Conservation (phyloP, 1,140 invertebrate genomes). For the Drosophila sturtevanti region DNA sequence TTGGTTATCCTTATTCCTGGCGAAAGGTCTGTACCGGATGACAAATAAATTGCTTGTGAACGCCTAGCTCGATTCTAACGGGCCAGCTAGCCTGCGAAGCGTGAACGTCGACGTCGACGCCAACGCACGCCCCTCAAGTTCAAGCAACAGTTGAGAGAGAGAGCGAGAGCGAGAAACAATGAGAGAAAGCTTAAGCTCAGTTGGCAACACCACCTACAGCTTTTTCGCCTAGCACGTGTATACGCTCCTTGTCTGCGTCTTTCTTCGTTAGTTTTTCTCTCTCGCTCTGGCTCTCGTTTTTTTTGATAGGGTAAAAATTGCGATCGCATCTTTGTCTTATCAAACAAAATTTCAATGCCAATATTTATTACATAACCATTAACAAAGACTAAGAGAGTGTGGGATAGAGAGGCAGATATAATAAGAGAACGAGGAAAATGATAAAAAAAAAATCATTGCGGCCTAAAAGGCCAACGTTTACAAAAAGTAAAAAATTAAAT, state of each 20-base stretch:
- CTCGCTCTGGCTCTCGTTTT: slow-evolving; percentile 8
- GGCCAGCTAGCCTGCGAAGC: slow-evolving; percentile 62
- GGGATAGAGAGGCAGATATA: not conserved
- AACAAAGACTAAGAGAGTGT: not conserved
- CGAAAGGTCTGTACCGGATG: slow-evolving; percentile 79
- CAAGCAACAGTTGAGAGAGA: slow-evolving; percentile 50
- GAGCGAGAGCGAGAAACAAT: slow-evolving; percentile 21
- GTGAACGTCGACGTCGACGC: slow-evolving; percentile 15
- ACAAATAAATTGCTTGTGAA: slow-evolving; percentile 81
- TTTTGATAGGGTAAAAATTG: slow-evolving; percentile 3
- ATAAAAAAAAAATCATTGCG: slow-evolving; percentile 30
- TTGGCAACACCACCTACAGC: slow-evolving; percentile 34
- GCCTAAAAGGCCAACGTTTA: slow-evolving; percentile 15
- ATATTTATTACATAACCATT: slow-evolving; percentile 11
- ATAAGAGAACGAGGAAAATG: not conserved
- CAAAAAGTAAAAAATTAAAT: not conserved
- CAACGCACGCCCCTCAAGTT: slow-evolving; percentile 57
- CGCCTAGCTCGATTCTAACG: slow-evolving; percentile 19
- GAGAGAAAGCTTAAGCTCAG: slow-evolving; percentile 27
- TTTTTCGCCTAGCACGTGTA: slow-evolving; percentile 45
- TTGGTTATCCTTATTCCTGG: slow-evolving; percentile 75
- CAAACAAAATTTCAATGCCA: slow-evolving; percentile 17
- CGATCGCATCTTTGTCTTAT: slow-evolving; percentile 11
- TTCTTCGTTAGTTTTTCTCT: slow-evolving; percentile 9
- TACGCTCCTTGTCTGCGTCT: slow-evolving; percentile 45